Evolutionary conservation across 64 coral and sea anemone species (phyloP), one percentile per base, ranked within the genome.

Genomic region (Stylophora pistillata): DNA sequence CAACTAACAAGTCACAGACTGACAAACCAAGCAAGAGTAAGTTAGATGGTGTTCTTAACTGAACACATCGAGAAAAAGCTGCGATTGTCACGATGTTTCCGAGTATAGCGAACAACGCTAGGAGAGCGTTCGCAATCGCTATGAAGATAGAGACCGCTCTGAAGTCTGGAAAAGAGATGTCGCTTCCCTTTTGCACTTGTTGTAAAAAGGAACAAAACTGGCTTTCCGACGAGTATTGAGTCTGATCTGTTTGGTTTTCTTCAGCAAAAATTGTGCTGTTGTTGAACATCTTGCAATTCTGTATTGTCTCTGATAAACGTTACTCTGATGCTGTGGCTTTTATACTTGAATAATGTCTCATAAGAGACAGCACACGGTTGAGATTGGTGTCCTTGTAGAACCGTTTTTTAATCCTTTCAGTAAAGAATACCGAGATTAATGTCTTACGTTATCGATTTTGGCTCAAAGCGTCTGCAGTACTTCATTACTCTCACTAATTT

Each of bases 21-120:
- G 89, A 91, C 58, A 91, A 76, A 76, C 80, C 52, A 0, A 91
- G 55, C 13, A 91, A 33, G 12, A 91, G 14, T 20, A 91, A n/a
- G 53, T 91, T 91, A 20, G 89, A 91, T 54, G 89, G 79, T 63
- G 89, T 91, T 54, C 80, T 81, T 30, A 91, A 31, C 30, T 56
- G 21, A 3, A 21, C 73, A 54, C 13, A 60, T 85, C 65, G 80
- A 75, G 85, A 91, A 84, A 91, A 91, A 5, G 58, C 80, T 27
- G 82, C 79, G 30, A 91, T 84, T 2, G 74, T 81, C 23, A 91
- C 34, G 7, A 30, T 30, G 66, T 91, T 91, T 18, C 79, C 72
- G 15, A 63, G 57, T 0, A 91, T 74, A 16, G 71, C 74, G 30
- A 76, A 0, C 25, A 76, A 26, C 9, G 80, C 71, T 55, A 77